phyloP scores from a whole-genome alignment of 1,140 invertebrate species.

The Drosophila sulfurigaster region DNA sequence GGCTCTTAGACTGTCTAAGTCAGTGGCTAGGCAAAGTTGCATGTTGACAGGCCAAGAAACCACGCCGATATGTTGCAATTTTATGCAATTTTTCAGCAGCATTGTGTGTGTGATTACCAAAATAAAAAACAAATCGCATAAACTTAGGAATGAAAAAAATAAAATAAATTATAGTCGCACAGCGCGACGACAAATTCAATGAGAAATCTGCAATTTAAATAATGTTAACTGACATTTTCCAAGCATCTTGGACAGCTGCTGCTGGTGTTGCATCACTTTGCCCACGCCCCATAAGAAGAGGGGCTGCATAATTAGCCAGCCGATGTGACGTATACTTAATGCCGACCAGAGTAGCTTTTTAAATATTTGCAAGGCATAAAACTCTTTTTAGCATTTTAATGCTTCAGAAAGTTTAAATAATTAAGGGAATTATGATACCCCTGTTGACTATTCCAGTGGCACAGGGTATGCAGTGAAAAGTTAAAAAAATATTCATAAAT shows the following conservation, averaged over 20 bases:
- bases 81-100: slow-evolving; percentile 69
- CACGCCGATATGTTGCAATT: slow-evolving; percentile 61
- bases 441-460: not conserved
- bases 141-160: slow-evolving; percentile 11
- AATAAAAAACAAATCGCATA: slow-evolving; percentile 38
- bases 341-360: not conserved
- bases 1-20: slow-evolving; percentile 54
- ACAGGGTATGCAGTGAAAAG: slow-evolving; percentile 2
- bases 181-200: slow-evolving; percentile 78
- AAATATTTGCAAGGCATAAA: not conserved
- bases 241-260: slow-evolving; percentile 64
- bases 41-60: slow-evolving; percentile 62
- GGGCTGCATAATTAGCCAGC: slow-evolving; percentile 29
- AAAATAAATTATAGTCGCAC: slow-evolving; percentile 73
- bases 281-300: slow-evolving; percentile 1
- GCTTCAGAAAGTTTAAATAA: not conserved
- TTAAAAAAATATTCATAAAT: slow-evolving; percentile 55
- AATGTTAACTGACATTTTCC: slow-evolving; percentile 76
- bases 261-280: slow-evolving; percentile 62
- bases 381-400: not conserved
- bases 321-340: slow-evolving; percentile 28
- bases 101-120: slow-evolving; percentile 45
- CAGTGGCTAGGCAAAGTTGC: slow-evolving; percentile 64
- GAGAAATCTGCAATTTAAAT: slow-evolving; percentile 80
- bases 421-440: not conserved